Base-by-base conservation (phyloP, 2,888 invertebrate species). In the Tetheella fluctuosa region DNA sequence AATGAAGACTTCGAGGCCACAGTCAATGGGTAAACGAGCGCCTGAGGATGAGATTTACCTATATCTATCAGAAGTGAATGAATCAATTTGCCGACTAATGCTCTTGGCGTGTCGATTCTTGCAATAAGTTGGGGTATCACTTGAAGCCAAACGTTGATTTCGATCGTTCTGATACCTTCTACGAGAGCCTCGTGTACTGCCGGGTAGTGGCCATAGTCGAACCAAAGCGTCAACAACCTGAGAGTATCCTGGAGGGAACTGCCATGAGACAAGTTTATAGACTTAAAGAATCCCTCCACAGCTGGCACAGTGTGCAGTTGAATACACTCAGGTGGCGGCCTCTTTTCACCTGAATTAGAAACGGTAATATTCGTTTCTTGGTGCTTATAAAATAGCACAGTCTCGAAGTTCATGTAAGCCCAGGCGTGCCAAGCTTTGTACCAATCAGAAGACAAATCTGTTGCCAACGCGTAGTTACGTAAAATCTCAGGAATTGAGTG, bases 81-180 rank as follows among this genome's bases (percentile, higher is more conserved):
- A 64, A 99, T 98, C 53, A 99, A 93, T 65, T 97, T 96, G 0
- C 97, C 97, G 0, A 99, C 99, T 59, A 98, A 89, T 59, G 96
- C 96, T 39, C 98, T 94, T 0, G 97, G 97, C 0, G 98, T 98
- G 81, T 99, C 99, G 65, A 99, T 99, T 59, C 99, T 95, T 0
- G 99, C 99, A 69, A 99, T 99, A 34, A 99, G 93, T 85, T 99
- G 99, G 0, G 99, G 99, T 71, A 99, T 99, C 0, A 99, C 99
- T 94, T 99, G 99, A 12, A 99, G 94, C 99, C 99, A 99, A 3
- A 99, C 99, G 79, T 99, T 98, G 64, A 99, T 98, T 81, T 99
- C 98, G 52, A 99, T 98, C 1, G 97, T 95, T 71, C 97, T 95
- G 69, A 99, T 97, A 1, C 99, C 99, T 73, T 98, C 98, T 0